A percentile compares a stretch with the other conserved stretches of the same genome.
Conservation (phyloP, 2,113 vertebrate species). For the Trogon surrucura region DNA sequence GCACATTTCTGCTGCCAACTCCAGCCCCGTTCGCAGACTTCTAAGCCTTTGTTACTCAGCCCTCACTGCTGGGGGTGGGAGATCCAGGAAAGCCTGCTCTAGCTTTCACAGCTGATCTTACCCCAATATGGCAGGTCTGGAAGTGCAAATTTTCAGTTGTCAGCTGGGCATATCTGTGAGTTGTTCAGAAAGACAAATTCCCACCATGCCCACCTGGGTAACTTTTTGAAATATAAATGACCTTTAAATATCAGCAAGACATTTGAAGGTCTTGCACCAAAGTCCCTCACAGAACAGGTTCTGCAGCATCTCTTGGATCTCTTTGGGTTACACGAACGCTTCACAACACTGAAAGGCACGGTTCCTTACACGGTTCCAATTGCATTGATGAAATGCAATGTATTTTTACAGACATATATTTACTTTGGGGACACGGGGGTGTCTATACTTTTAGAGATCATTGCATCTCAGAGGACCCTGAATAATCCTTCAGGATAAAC, state of each 20-base stretch:
- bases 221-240: neutral
- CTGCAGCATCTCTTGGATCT: neutral
- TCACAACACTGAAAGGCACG: neutral
- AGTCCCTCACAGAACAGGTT: neutral
- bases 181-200: neutral
- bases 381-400: neutral
- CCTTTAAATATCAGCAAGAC: neutral
- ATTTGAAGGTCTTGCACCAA: neutral
- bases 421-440: neutral
- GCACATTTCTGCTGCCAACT: neutral
- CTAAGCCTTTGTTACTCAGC: neutral
- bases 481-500: neutral
- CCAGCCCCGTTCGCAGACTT: neutral
- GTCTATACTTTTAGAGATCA: rapidly evolving
- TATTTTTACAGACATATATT: neutral
- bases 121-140: neutral
- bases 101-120: neutral
- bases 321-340: neutral
- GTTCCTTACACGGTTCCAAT: neutral
- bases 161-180: neutral
- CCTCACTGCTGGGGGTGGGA: neutral
- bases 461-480: neutral
- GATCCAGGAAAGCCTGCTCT: neutral
- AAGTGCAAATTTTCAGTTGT: neutral
- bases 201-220: neutral